phyloP scores from a whole-genome alignment of 2,113 vertebrate genomes.

The Pachycephala philippinensis region DNA sequence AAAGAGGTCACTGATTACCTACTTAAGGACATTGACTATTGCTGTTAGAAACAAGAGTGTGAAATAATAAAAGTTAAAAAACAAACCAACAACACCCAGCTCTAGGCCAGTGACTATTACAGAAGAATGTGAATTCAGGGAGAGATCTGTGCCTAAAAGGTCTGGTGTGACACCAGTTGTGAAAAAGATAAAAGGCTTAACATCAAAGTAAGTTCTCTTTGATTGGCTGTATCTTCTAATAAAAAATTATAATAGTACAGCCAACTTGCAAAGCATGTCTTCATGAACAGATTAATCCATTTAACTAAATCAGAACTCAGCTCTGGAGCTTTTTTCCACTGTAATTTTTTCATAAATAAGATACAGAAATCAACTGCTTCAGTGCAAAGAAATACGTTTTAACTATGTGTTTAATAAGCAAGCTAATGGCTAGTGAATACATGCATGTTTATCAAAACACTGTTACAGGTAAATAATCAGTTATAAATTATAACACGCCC shows the following conservation, averaged over 20 bases:
- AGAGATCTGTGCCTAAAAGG: neutral
- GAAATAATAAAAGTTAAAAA: neutral
- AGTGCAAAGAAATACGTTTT: conserved; percentile 43
- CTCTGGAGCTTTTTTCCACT: conserved; percentile 45
- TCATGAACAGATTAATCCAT: conserved; percentile 30
- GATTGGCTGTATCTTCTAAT: neutral
- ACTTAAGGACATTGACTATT: neutral
- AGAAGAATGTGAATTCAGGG: neutral
- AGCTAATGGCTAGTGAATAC: conserved; percentile 47
- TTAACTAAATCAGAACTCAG: neutral
- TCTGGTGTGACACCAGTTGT: neutral
- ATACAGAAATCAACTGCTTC: conserved; percentile 48
- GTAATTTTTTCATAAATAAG: conserved; percentile 35
- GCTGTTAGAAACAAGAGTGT: neutral
- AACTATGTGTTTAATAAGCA: conserved; percentile 51
- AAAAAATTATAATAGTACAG: neutral
- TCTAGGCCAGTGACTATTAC: neutral
- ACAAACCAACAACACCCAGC: neutral
- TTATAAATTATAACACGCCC: conserved; percentile 3
- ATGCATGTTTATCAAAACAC: conserved; percentile 66
- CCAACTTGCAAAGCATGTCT: conserved; percentile 8
- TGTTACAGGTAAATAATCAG: conserved; percentile 42
- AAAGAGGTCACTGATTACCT: neutral
- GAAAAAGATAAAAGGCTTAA: neutral
- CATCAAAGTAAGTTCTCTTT: neutral